Percentiles rank a stretch among this genome's conserved stretches.
phyloP scores from a whole-genome alignment of 2,113 vertebrate species.

The Apus apus region DNA sequence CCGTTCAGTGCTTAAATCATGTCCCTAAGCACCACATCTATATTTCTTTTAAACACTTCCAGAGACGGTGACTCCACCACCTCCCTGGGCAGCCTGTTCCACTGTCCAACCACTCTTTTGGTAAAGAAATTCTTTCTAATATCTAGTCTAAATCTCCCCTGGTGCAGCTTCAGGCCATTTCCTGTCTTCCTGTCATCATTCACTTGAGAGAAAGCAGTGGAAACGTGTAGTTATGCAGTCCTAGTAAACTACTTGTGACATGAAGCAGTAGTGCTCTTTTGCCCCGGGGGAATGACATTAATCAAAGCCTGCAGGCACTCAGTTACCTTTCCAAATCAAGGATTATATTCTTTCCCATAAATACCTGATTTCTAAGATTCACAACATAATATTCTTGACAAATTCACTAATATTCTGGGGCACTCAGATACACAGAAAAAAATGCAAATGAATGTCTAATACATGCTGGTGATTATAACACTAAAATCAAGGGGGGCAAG shows the following conservation, averaged over 20 bases:
- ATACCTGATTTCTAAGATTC: not conserved
- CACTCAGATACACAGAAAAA: not conserved
- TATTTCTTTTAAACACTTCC: too few relatives aligned
- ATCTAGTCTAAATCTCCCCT: too few relatives aligned
- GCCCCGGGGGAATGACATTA: not conserved
- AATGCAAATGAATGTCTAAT: not conserved
- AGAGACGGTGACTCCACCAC: too few relatives aligned
- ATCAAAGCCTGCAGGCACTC: not conserved
- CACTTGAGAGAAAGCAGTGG: not conserved
- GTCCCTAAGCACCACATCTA: too few relatives aligned
- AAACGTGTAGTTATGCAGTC: not conserved
- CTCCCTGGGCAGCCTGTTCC: too few relatives aligned
- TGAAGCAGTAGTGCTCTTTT: not conserved
- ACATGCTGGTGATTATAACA: not conserved
- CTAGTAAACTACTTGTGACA: not conserved
- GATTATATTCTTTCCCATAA: not conserved
- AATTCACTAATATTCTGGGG: not conserved
- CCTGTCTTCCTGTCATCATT: too few relatives aligned
- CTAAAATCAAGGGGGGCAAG: not conserved
- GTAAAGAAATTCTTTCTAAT: too few relatives aligned
- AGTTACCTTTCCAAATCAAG: not conserved
- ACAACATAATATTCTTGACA: not conserved
- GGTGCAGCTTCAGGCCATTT: too few relatives aligned
- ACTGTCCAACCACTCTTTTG: too few relatives aligned
- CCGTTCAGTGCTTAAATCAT: too few relatives aligned